Evolutionary conservation across 2,888 invertebrate species (phyloP).

Genomic region (Oxytorus armatus): DNA sequence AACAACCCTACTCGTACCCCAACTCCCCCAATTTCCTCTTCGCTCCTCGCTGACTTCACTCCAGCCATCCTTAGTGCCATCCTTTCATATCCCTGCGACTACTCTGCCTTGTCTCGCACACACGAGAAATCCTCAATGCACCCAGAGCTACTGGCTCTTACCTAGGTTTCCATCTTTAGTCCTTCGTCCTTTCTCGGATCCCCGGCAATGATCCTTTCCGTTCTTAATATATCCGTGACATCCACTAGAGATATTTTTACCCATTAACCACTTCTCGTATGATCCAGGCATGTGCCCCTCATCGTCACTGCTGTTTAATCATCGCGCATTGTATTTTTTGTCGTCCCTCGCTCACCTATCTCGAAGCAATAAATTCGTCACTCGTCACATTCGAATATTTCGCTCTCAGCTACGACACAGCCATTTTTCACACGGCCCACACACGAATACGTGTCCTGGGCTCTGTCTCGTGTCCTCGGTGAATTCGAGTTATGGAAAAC

Average conservation of each 20-base stretch:
- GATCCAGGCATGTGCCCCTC: background rate
- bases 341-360: slow-evolving; percentile 44
- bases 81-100: slow-evolving; percentile 4
- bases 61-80: background rate
- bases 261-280: slow-evolving; percentile 39
- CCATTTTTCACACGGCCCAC: slow-evolving; percentile 37
- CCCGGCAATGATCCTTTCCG: slow-evolving; percentile 47
- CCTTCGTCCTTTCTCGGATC: slow-evolving; percentile 57
- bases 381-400: slow-evolving; percentile 71
- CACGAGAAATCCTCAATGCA: slow-evolving; percentile 2
- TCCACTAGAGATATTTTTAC: background rate
- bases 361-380: slow-evolving; percentile 82
- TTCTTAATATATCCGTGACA: slow-evolving; percentile 4
- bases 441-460: slow-evolving; percentile 7
- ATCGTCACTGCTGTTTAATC: background rate
- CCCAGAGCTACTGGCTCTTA: slow-evolving; percentile 61
- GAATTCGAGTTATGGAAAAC: slow-evolving; percentile 52
- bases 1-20: slow-evolving; percentile 47
- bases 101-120: slow-evolving; percentile 3
- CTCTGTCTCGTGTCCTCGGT: slow-evolving; percentile 5
- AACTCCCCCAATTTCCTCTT: slow-evolving; percentile 39
- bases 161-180: slow-evolving; percentile 5
- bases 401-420: slow-evolving; percentile 39
- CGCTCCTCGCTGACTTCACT: slow-evolving; percentile 10
- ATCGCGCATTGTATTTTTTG: slow-evolving; percentile 10